Base-by-base conservation (phyloP, 2,113 vertebrate species). In the Glaucidium brasilianum region DNA sequence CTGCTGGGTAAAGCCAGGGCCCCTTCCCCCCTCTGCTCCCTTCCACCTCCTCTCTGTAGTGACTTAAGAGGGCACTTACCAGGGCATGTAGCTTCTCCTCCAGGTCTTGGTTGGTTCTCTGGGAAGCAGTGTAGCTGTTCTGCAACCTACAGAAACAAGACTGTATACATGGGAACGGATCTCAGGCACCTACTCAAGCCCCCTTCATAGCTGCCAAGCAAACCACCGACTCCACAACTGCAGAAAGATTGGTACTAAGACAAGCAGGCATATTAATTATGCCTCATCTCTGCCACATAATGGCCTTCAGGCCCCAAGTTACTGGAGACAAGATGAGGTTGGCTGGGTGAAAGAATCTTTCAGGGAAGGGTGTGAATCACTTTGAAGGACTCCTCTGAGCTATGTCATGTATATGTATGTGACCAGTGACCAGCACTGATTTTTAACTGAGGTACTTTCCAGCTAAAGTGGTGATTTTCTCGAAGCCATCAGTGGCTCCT, bases 121-220 rank as follows among this genome's bases (percentile, higher is more conserved):
- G 99, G 49, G 99, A 99, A 26, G 99, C 99, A 0, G 99, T 99
- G 96, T 99, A 99, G 97, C 99, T 99, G 97, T 99, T 99, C 97
- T 99, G 99, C 75, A 99, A 98, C 98, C 99, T 99, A 97, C 0
- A 82, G 79, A 92, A 90, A 85, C 34, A 83, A 37, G 35, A 91
- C 16, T 35, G 25, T 59, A 62, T 13, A 39, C 20, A n/a, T 34
- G 26, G n/a, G 29, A 92, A 84, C 9, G 14, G 85, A 78, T 89
- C 66, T 80, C 30, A 26, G 39, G 34, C 80, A 89, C 8, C 26
- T 79, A 12, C 12, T 85, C 41, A 71, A 78, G 59, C 18, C 17
- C 11, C 66, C 34, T 72, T 60, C 37, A 29, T 2, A 76, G 43
- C 7, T 79, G 32, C 49, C 77, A 92, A 85, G n/a, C 60, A 78